These are phyloP conservation scores for Chrysolina americana DNA, from an alignment of 2,888 invertebrate genomes.

Conservation along the genomic window DNA sequence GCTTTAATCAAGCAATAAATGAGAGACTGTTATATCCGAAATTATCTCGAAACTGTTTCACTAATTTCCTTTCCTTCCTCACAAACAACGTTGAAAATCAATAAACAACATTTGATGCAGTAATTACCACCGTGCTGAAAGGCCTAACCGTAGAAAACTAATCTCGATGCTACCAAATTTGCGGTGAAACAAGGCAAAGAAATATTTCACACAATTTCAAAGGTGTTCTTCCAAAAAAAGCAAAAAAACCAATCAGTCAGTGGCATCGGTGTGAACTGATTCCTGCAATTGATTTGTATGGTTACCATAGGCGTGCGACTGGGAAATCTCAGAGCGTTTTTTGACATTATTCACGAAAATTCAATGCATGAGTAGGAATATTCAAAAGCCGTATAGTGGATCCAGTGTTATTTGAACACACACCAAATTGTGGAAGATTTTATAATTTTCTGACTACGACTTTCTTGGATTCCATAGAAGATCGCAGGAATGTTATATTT, in stretches of 20 bases:
- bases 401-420: too few species aligned
- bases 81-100: not conserved
- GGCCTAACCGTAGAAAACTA: constrained; percentile 27
- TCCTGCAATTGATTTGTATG: constrained; percentile 50
- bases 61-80: not conserved
- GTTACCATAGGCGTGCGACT: constrained; percentile 38
- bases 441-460: too few species aligned
- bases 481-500: too few species aligned
- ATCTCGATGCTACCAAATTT: constrained; percentile 40
- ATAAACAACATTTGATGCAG: constrained; percentile 18
- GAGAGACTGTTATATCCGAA: not conserved
- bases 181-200: constrained; percentile 51
- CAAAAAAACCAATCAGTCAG: constrained; percentile 60
- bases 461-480: too few species aligned
- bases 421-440: too few species aligned
- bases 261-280: constrained; percentile 63
- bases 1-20: constrained; percentile 6
- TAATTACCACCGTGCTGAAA: constrained; percentile 14
- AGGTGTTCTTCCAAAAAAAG: constrained; percentile 52
- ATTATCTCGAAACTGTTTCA: constrained; percentile 7
- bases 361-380: too few species aligned
- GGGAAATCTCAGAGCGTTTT: not conserved
- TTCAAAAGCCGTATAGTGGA: too few species aligned
- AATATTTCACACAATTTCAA: constrained; percentile 65
- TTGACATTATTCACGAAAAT: too few species aligned